These are phyloP conservation scores for Dicaeum eximium DNA, from an alignment of 2,113 vertebrate species.

Conservation along the genomic window DNA sequence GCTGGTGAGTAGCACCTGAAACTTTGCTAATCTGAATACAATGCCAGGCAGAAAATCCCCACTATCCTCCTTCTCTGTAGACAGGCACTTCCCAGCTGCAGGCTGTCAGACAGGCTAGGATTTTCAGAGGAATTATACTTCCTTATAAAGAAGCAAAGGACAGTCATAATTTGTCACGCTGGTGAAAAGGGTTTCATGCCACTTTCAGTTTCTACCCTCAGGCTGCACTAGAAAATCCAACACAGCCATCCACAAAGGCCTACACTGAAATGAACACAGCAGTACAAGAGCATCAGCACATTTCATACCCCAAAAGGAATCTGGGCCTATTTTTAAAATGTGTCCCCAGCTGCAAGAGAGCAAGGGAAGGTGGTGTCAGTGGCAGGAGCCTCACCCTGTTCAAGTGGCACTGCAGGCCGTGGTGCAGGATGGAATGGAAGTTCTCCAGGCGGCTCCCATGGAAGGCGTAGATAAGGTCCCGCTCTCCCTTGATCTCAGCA, in stretches of 20 bases:
- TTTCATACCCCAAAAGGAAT: neutral
- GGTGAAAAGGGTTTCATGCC: neutral
- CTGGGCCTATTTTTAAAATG: neutral
- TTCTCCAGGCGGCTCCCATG: constrained; percentile 97
- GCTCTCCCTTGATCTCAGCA: constrained; percentile 82
- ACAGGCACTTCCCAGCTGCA: neutral
- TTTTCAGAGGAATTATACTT: neutral
- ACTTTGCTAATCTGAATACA: neutral
- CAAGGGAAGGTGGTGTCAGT: neutral
- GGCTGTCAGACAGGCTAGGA: neutral
- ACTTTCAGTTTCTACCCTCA: neutral
- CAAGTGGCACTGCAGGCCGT: constrained; percentile 94
- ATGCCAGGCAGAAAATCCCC: neutral
- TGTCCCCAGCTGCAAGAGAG: neutral
- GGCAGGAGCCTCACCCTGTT: constrained; percentile 83
- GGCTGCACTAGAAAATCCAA: neutral
- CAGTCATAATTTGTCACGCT: neutral
- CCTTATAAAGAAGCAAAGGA: neutral
- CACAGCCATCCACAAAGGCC: neutral
- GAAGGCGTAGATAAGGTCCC: constrained; percentile 91
- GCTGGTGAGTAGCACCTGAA: neutral
- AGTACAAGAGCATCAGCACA: neutral
- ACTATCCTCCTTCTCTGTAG: neutral
- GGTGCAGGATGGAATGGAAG: constrained; percentile 97
- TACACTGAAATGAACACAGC: neutral